Conservation (phyloP, 2,797 vertebrate species). For the Clarias platycephalus region DNA sequence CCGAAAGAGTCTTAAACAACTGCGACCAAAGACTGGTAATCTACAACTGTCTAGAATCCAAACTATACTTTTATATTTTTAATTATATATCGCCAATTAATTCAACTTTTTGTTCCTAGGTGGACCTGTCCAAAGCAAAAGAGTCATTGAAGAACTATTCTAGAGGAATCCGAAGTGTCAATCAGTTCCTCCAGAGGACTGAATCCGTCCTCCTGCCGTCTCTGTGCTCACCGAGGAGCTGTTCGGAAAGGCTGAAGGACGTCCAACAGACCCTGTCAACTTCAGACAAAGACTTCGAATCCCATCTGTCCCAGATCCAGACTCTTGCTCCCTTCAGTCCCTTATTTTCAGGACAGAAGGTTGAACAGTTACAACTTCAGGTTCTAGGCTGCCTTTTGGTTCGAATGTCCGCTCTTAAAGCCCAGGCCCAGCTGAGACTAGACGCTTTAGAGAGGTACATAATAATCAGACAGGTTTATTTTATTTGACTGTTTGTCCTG, state of each 20-base stretch:
- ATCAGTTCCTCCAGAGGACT: constrained; percentile 62
- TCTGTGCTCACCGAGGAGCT: constrained; percentile 58
- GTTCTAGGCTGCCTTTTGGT: constrained; percentile 73
- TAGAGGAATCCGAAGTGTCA: constrained; percentile 60
- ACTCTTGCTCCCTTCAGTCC: constrained; percentile 64
- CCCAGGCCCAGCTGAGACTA: constrained; percentile 66
- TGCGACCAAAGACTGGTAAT: constrained; percentile 77
- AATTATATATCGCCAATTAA: background rate
- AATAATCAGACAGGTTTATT: background rate
- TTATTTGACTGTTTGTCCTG: background rate
- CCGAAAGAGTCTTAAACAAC: constrained; percentile 66
- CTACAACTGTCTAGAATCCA: constrained; percentile 20
- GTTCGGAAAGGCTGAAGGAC: constrained; percentile 63
- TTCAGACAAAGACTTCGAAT: constrained; percentile 75
- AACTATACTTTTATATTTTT: background rate
- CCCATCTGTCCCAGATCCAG: constrained; percentile 68
- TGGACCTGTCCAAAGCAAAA: constrained; percentile 67
- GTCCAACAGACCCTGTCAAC: constrained; percentile 55
- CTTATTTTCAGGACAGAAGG: constrained; percentile 64
- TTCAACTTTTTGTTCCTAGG: constrained; percentile 65
- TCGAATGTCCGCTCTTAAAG: constrained; percentile 72
- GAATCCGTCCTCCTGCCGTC: constrained; percentile 66
- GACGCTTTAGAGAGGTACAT: constrained; percentile 69
- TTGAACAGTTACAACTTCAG: constrained; percentile 67
- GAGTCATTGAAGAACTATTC: constrained; percentile 68